Conservation (phyloP, 2,797 vertebrate species). For the Catamblyrhynchus diadema region DNA sequence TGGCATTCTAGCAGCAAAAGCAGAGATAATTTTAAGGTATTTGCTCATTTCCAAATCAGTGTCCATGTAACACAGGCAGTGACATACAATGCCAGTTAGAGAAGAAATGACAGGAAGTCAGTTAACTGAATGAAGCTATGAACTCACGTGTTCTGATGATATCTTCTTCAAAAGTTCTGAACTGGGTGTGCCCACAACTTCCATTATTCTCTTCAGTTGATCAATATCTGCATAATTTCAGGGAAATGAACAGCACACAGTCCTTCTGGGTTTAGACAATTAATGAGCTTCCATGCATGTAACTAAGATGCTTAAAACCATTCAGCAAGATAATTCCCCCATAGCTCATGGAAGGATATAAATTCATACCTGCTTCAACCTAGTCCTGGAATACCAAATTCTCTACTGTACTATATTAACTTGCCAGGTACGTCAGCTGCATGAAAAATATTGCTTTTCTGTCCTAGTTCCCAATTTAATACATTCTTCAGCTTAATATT, state of each 20-base stretch:
- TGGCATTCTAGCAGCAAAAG: not conserved
- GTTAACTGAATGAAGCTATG: not conserved
- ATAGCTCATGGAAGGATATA: not conserved
- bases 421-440: not conserved
- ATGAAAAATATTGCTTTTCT: not conserved
- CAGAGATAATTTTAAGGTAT: not conserved
- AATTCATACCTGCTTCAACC: not conserved
- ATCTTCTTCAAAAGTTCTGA: constrained; percentile 95
- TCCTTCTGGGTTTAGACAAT: not conserved
- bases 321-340: not conserved
- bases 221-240: constrained; percentile 89
- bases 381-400: not conserved
- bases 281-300: not conserved
- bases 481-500: not conserved
- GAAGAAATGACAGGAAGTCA: not conserved
- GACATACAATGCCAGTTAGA: not conserved
- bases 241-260: constrained; percentile 43
- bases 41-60: not conserved
- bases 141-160: constrained; percentile 94
- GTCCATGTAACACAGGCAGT: not conserved
- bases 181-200: constrained; percentile 94
- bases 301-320: not conserved
- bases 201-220: constrained; percentile 98
- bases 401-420: not conserved
- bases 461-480: not conserved